Conservation (phyloP, 2,797 vertebrate genomes). For the Calcarius lapponicus region DNA sequence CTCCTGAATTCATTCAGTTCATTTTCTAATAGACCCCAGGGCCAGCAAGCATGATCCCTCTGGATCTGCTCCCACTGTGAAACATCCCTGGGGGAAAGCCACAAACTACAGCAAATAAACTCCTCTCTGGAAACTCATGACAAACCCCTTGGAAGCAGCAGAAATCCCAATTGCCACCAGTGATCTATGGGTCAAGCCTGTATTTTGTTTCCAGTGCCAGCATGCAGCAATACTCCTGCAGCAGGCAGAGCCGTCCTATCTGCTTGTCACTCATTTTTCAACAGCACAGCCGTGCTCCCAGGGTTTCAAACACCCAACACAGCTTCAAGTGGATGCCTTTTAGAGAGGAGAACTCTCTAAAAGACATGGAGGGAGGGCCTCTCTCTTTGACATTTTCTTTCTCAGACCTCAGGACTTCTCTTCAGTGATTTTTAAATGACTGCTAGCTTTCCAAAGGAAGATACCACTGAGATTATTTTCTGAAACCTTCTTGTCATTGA, state of each 20-base stretch:
- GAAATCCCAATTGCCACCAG: not conserved
- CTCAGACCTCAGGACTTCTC: not conserved
- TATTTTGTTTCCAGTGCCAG: not conserved
- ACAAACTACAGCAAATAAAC: not conserved
- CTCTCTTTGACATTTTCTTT: not conserved
- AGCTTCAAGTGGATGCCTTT: not conserved
- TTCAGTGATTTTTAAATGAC: not conserved
- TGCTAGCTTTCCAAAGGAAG: not conserved
- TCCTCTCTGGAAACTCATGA: accelerated
- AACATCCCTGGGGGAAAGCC: not conserved
- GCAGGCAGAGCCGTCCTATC: not conserved
- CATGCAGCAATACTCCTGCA: not conserved
- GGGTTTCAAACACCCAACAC: not conserved
- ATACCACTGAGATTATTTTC: not conserved
- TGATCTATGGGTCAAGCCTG: not conserved
- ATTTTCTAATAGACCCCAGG: not conserved
- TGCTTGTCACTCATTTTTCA: not conserved
- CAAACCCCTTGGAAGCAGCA: not conserved
- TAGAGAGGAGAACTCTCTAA: not conserved
- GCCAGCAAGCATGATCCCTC: not conserved
- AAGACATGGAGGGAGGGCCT: not conserved
- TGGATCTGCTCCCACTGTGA: not conserved
- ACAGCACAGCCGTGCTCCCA: not conserved
- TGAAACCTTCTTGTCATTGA: not conserved
- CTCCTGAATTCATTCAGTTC: not conserved